Evolutionary conservation across 2,888 invertebrate genomes (phyloP), one percentile per base, ranked within the genome.

Genomic region (Caenorhabditis panamensis): DNA sequence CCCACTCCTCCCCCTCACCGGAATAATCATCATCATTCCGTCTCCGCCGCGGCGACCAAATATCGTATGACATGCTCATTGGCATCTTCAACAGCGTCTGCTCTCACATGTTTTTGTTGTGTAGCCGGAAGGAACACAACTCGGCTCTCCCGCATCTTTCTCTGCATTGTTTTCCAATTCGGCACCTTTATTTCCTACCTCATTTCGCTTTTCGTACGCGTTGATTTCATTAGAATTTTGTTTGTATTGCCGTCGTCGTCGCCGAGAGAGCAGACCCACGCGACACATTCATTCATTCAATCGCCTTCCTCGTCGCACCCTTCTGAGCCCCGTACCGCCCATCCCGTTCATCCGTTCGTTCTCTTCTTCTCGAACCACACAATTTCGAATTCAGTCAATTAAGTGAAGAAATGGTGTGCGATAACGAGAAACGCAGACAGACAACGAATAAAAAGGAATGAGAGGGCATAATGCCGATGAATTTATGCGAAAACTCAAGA

Each of bases 371-470:
- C 56, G 58, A 41, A 24, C 41, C 64, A 54, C 28, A 26, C 58
- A 58, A 68, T 68, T 67, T 37, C 31, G 28, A 59, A 59, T 68
- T 59, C 58, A 59, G 68, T 59, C 68, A 68, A 59, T 68, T 59
- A 59, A 68, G 37, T 22, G 20, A 20, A n/a, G 28, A 58, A n/a
- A n/a, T n/a, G n/a, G 36, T 22, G 28, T 44, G n/a, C 11, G 66
- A 66, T 56, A 56, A 24, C n/a, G 18, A 56, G 59, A 68, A 28
- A 37, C 37, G 59, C 59, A 59, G 59, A 59, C 36, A 24, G 56
- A 67, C 16, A 68, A 47, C 49, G 37, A 51, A 59, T 49, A 37
- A 51, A 59, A 41, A 56, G 13, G 28, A 11, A 9, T 8, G 24
- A 6, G 51, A 2, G 22, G n/a, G 54, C 54, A 54, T 54, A 54